Evolutionary conservation across 2,888 invertebrate species (phyloP), one percentile per base, ranked within the genome.

Genomic region (Nemapogon koenigi): DNA sequence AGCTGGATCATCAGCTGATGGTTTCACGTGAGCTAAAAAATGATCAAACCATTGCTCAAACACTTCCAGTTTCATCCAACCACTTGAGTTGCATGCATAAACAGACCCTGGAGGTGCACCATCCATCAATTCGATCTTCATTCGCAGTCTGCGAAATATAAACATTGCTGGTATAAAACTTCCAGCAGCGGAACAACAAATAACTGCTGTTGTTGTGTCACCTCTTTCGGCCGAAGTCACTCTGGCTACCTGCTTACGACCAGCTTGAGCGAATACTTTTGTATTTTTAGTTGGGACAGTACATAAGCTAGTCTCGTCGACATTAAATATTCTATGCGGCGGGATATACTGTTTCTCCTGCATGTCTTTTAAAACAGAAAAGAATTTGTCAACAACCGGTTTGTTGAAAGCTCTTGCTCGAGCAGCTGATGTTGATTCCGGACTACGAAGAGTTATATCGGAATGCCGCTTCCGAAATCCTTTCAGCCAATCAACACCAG

Each of bases 31-130:
- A n/a, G n/a, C n/a, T n/a, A 62, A 41, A 46, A 72, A 71, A 49
- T 69, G 58, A 32, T 55, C 44, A 42, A 66, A 59, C 57, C 57
- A 61, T 28, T 49, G 40, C 3, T 45, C 35, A 48, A 61, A 59
- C 27, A 57, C 46, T 4, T 59, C 53, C 14, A 45, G 30, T 29
- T 50, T 52, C 46, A 62, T 58, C 58, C n/a, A n/a, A n/a, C n/a
- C n/a, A n/a, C n/a, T n/a, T n/a, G n/a, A n/a, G n/a, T n/a, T n/a
- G n/a, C n/a, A n/a, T n/a, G n/a, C n/a, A n/a, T n/a, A n/a, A n/a
- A n/a, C n/a, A n/a, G n/a, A n/a, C 46, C 52, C 59, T 41, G 56
- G 49, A 6, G 57, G 57, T 36, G 51, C 50, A 14, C 53, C 55
- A 41, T 53, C 50, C 42, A 47, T 44, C 11, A 59, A 37, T 43